Conservation (phyloP, 2,888 invertebrate species). For the Deilephila elpenor region DNA sequence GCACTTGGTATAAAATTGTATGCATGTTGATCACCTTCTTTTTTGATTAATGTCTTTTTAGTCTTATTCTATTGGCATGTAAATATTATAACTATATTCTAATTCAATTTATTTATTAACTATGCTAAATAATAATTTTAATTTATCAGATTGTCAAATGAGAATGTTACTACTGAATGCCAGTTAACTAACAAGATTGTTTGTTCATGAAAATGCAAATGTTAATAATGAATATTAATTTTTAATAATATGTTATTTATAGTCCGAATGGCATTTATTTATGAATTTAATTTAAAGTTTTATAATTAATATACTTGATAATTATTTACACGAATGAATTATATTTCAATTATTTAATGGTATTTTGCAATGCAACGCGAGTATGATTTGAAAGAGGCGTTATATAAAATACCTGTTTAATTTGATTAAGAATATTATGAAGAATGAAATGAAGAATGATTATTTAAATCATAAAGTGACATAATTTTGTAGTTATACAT, state of each 20-base stretch:
- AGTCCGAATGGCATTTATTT: background rate
- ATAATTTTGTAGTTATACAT: no score
- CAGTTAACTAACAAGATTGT: background rate
- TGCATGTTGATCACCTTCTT: no score
- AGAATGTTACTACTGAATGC: conserved; percentile 1
- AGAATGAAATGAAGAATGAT: no score
- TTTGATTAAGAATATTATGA: no score
- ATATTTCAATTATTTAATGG: no score
- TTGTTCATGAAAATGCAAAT: background rate
- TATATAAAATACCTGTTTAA: no score
- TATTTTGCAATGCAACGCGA: no score
- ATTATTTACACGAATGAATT: no score
- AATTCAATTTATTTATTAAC: background rate
- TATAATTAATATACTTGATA: background rate
- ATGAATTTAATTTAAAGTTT: background rate
- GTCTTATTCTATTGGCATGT: background rate
- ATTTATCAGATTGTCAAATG: background rate
- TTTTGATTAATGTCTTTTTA: no score
- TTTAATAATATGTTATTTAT: conserved; percentile 1
- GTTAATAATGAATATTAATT: background rate
- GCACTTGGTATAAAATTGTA: no score
- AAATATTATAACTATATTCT: background rate
- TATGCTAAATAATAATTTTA: background rate
- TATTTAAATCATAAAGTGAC: no score
- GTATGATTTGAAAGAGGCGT: no score